These are phyloP conservation scores for Clarias platycephalus DNA, from an alignment of 2,797 vertebrate genomes.

Conservation along the genomic window DNA sequence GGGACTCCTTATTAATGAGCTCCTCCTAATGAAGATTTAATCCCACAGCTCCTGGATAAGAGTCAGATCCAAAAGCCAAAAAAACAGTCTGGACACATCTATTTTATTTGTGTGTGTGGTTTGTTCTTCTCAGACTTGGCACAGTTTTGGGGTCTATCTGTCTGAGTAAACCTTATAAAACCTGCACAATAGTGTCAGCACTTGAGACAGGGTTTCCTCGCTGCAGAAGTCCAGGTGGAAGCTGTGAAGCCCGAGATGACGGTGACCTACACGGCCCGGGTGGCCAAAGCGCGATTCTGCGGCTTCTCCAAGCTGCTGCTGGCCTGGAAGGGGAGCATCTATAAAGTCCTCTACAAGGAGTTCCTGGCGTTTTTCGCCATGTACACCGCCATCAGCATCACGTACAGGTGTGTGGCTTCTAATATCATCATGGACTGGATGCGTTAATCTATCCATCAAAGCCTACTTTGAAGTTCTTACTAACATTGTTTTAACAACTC, in stretches of 20 bases:
- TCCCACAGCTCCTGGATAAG: slow-evolving; percentile 58
- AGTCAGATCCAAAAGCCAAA: not conserved
- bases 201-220: not conserved
- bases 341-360: slow-evolving; percentile 92
- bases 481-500: not conserved
- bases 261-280: slow-evolving; percentile 89
- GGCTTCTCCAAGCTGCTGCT: slow-evolving; percentile 90
- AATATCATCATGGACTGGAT: not conserved
- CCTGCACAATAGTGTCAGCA: not conserved
- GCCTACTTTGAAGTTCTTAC: not conserved
- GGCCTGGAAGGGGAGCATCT: slow-evolving; percentile 93
- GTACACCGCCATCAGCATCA: slow-evolving; percentile 84
- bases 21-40: slow-evolving; percentile 64
- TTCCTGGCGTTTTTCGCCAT: slow-evolving; percentile 86
- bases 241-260: slow-evolving; percentile 76
- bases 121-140: not conserved
- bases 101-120: not conserved
- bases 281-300: slow-evolving; percentile 89
- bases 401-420: slow-evolving; percentile 79
- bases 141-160: no score
- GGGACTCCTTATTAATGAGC: slow-evolving; percentile 75
- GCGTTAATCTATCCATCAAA: not conserved
- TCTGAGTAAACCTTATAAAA: not conserved
- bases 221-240: not conserved
- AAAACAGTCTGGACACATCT: not conserved